phyloP scores from a whole-genome alignment of 2,888 invertebrate species.

The Leptinotarsa haldemani region DNA sequence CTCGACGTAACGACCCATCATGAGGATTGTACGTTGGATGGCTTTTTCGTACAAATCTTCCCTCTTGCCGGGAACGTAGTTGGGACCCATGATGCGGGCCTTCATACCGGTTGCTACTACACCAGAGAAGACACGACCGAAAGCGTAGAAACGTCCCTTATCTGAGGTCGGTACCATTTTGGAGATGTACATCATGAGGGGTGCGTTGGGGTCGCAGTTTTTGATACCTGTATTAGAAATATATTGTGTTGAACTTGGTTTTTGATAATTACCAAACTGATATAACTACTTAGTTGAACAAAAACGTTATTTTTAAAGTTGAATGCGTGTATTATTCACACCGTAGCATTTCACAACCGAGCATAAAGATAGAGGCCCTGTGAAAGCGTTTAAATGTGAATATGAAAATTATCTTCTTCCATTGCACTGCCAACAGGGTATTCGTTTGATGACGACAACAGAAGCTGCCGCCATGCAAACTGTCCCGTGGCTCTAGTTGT shows the following conservation, averaged over 20 bases:
- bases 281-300: not conserved
- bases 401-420: conserved; percentile 73
- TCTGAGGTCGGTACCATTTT: conserved; percentile 99
- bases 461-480: conserved; percentile 45
- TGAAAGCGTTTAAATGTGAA: conserved; percentile 75
- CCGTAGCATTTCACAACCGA: conserved; percentile 74
- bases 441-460: conserved; percentile 47
- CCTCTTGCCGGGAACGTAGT: conserved; percentile 97
- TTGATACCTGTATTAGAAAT: conserved; percentile 59
- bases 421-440: conserved; percentile 74
- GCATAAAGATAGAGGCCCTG: conserved; percentile 88
- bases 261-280: too few species aligned
- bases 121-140: conserved; percentile 99
- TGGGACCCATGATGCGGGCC: conserved; percentile 99
- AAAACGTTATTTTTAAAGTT: conserved; percentile 1
- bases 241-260: too few species aligned
- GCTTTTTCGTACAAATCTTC: conserved; percentile 99
- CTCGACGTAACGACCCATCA: conserved; percentile 99
- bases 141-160: conserved; percentile 99
- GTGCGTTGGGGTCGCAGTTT: conserved; percentile 95
- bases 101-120: conserved; percentile 88
- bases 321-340: conserved; percentile 67
- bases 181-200: conserved; percentile 99
- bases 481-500: conserved; percentile 58
- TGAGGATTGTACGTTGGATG: conserved; percentile 98